Percentiles rank a stretch among this genome's conserved stretches.
Evolutionary conservation across 2,113 vertebrate genomes (phyloP).

Genomic region (Oenanthe oenanthe): DNA sequence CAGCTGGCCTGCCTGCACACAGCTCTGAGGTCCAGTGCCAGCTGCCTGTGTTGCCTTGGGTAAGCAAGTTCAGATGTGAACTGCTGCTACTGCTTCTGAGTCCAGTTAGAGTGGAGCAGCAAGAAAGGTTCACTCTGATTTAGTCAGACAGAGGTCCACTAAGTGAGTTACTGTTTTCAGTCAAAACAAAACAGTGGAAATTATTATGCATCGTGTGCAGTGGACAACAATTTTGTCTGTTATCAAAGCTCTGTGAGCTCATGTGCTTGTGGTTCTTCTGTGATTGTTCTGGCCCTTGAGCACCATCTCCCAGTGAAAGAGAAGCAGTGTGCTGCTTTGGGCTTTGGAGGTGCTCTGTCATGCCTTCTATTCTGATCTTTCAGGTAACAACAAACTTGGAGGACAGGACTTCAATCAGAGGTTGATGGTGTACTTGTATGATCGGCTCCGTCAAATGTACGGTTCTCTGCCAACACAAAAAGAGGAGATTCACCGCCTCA

Average conservation of each 20-base stretch:
- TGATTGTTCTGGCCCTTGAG: background rate
- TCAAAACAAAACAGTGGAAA: background rate
- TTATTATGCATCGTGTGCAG: background rate
- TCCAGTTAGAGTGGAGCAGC: background rate
- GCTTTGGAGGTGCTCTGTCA: background rate
- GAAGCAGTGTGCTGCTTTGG: background rate
- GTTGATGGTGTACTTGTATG: constrained; percentile 85
- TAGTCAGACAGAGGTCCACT: background rate
- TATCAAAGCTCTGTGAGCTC: background rate
- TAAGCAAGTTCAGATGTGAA: background rate
- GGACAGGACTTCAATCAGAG: constrained; percentile 98
- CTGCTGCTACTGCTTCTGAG: background rate
- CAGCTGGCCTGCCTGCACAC: background rate
- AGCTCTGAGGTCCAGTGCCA: background rate
- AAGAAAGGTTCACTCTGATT: background rate
- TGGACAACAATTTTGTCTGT: fast-evolving
- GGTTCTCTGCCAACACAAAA: constrained; percentile 83
- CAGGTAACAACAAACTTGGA: constrained; percentile 97
- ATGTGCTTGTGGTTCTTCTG: background rate
- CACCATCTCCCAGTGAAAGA: background rate
- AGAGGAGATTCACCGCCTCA: constrained; percentile 90
- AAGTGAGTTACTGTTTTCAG: background rate
- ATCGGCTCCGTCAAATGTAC: constrained; percentile 78
- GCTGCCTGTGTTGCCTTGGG: background rate
- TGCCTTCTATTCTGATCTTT: constrained; percentile 4